Base-by-base conservation (phyloP, 2,888 invertebrate species). In the Himalopsyche anomala region DNA sequence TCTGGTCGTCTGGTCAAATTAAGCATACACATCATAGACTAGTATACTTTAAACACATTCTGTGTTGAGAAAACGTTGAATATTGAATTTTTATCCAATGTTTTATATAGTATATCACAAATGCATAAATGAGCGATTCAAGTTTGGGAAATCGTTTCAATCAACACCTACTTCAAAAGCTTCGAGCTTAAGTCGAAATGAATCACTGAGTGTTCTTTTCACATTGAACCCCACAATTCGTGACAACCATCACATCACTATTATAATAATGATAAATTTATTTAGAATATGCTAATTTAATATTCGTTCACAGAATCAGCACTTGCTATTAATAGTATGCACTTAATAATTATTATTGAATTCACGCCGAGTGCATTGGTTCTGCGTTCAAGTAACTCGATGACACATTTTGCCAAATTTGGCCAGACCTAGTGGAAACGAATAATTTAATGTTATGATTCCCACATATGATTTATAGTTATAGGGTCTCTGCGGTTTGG, bases 321-420 rank as follows among this genome's bases (percentile, higher is more conserved):
- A 36, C 74, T 74, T 36, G 74, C 74, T 74, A 19, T 74, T 36
- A 74, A 74, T 74, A 38, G 11, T 74, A 15, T 51, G 51, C 51
- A 51, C 15, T 51, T 51, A 74, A 74, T 74, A 74, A 19, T 36
- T 12, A 74, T 74, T 38, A 74, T 74, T 74, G 15, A 36, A 74
- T 74, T 74, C 38, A 74, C 5, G 11, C 36, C 4, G 28, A 74
- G 74, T 74, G 36, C 36, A 74, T 74, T 74, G 74, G 36, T 36
- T 74, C 3, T 74, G 38, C 36, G 36, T 36, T 74, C 74, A 74
- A 36, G 74, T 74, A 74, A 36, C 28, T 74, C 36, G 15, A 38
- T 74, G 74, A 74, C 74, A 74, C 74, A 74, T 36, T 74, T 51
- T 74, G 28, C 74, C 74, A 36, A 74, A 36, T 74, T 74, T 74